Base-by-base conservation (phyloP, 1,140 invertebrate species). In the Drosophila nebulosa region DNA sequence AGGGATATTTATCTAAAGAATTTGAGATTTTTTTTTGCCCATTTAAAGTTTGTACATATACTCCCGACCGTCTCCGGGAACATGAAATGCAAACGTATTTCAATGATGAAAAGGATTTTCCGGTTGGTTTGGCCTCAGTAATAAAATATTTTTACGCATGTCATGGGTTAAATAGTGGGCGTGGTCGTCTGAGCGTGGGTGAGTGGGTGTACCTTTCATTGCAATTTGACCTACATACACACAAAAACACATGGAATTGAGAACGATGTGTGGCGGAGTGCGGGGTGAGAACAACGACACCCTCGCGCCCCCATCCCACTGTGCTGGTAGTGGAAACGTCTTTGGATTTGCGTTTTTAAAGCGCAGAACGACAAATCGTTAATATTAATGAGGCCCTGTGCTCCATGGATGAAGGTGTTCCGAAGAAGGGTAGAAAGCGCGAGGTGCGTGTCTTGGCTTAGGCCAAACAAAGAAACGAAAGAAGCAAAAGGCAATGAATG, bases 381-480 rank as follows among this genome's bases (percentile, higher is more conserved):
- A 77, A 77, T 77, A 77, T 77, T 77, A 77, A 77, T 77, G 74
- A 64, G 67, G 18, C 67, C 10, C 6, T n/a, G n/a, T n/a, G n/a
- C 62, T 74, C 65, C 74, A 63, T 24, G 30, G 18, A 32, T 14
- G 18, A 46, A 46, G 16, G 16, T 46, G 39, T 46, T 46, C 16
- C 16, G 7, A 46, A 21, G 16, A 21, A 18, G 18, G 39, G 39
- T 0, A 46, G 5, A 6, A 7, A 7, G 39, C 3, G 10, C 3
- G 35, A 3, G 12, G 16, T 46, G 39, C 39, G 39, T 46, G 39
- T 46, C 21, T n/a, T n/a, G n/a, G 39, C 39, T 46, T 46, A 9
- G 39, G 9, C 39, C 39, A 46, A 46, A 14, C 16, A 46, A 30
- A 16, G n/a, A 53, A 53, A 6, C 4, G 12, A 26, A 16, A 30